A percentile compares a stretch with the other conserved stretches of the same genome.
Evolutionary conservation across 92 coral and sea anemone species (phyloP).

Genomic region (Palythoa heliodiscus): DNA sequence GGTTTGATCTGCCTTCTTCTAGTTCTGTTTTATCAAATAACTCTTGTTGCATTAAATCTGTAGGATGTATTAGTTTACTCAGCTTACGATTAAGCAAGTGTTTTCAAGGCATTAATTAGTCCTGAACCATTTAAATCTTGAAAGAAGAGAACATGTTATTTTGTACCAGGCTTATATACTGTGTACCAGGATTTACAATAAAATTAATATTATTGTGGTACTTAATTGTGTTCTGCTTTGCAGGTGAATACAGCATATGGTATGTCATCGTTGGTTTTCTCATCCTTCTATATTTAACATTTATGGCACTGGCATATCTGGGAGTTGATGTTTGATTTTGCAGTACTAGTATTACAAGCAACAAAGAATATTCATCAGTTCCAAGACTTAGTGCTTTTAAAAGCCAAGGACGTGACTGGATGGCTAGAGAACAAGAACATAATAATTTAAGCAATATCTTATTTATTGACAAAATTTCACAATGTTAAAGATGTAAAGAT

Average conservation of each 20-base stretch:
- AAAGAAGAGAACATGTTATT: too few relatives aligned
- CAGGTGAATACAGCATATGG: conserved; percentile 93
- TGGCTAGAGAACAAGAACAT: not conserved
- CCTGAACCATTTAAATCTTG: too few relatives aligned
- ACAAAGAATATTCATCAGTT: not conserved
- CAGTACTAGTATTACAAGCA: not conserved
- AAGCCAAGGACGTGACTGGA: not conserved
- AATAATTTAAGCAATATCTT: not conserved
- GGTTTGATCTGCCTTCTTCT: too few relatives aligned
- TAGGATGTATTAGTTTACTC: too few relatives aligned
- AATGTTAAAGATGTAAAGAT: not conserved
- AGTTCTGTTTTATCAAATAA: too few relatives aligned
- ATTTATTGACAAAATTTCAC: conserved; percentile 12
- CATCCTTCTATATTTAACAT: conserved; percentile 71
- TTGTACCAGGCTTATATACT: too few relatives aligned
- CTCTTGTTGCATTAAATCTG: too few relatives aligned
- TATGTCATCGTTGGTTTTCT: conserved; percentile 90
- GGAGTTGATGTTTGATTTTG: conserved; percentile 75
- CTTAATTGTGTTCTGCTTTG: not conserved
- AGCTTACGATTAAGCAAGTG: too few relatives aligned
- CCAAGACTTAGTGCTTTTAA: not conserved
- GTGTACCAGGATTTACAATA: too few relatives aligned
- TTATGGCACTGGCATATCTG: conserved; percentile 75
- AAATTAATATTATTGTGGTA: too few relatives aligned
- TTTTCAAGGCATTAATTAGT: too few relatives aligned